phyloP scores from a whole-genome alignment of 2,888 invertebrate genomes.

The Scotopteryx bipunctaria region DNA sequence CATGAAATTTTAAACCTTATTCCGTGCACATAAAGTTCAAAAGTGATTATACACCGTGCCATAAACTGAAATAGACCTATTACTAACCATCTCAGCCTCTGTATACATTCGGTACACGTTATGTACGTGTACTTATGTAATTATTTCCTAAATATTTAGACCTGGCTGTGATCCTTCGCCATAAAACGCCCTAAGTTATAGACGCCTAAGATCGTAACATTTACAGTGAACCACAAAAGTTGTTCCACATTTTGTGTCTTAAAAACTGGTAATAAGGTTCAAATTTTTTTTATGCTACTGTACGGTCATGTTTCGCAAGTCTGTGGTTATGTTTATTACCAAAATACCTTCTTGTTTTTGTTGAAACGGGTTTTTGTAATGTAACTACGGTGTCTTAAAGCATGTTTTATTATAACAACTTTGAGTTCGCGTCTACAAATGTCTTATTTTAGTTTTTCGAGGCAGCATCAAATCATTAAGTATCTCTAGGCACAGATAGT shows the following conservation, averaged over 20 bases:
- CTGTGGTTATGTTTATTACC: conserved; percentile 27
- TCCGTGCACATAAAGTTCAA: conserved; percentile 3
- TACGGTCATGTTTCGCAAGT: conserved; percentile 29
- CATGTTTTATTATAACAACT: conserved; percentile 11
- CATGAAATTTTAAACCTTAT: conserved; percentile 1
- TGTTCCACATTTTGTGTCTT: conserved; percentile 15
- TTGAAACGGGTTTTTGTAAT: conserved; percentile 17
- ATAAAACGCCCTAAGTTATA: conserved; percentile 64
- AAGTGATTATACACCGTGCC: conserved; percentile 7
- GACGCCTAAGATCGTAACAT: conserved; percentile 50
- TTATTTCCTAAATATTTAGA: conserved; percentile 70
- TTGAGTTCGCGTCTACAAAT: background rate
- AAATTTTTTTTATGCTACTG: conserved; percentile 26
- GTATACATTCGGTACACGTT: conserved; percentile 19
- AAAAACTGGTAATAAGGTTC: conserved; percentile 18
- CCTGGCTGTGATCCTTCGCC: conserved; percentile 49
- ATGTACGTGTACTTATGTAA: conserved; percentile 54
- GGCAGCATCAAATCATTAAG: too few species aligned
- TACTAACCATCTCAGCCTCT: conserved; percentile 29
- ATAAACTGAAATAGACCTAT: conserved; percentile 26
- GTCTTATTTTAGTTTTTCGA: background rate
- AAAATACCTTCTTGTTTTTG: conserved; percentile 26
- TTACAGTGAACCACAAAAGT: conserved; percentile 33
- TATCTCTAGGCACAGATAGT: too few species aligned
- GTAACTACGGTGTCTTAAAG: conserved; percentile 10